Evolutionary conservation across 2,888 invertebrate genomes (phyloP).

Genomic region (Cataglyphis rosenhaueri): DNA sequence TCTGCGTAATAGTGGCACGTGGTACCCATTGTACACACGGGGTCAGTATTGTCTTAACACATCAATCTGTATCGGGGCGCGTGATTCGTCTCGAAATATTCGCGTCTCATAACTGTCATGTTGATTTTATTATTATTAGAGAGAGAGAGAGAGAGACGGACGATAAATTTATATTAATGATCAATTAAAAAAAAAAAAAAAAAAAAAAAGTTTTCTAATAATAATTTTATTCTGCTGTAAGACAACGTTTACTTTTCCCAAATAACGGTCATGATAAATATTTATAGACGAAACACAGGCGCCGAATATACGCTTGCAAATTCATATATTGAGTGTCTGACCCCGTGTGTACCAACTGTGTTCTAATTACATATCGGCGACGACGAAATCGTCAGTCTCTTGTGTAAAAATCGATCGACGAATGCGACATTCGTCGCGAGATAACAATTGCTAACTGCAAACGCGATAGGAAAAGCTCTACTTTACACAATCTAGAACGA

Average conservation of each 20-base stretch:
- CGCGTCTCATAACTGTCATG: too few relatives aligned
- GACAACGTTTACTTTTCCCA: background rate
- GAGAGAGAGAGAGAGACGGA: too few relatives aligned
- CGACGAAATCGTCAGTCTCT: slow-evolving; percentile 16
- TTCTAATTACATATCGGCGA: slow-evolving; percentile 44
- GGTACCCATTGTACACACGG: slow-evolving; percentile 31
- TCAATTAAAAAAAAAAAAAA: background rate
- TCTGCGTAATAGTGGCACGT: slow-evolving; percentile 26
- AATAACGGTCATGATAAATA: too few relatives aligned
- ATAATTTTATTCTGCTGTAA: background rate
- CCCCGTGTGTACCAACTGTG: background rate
- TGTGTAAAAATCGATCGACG: slow-evolving; percentile 2
- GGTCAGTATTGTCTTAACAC: slow-evolving; percentile 4
- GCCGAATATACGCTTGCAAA: background rate
- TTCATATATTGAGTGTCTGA: background rate
- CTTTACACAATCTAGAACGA: background rate
- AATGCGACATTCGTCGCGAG: slow-evolving; percentile 29
- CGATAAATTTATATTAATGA: background rate
- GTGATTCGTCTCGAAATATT: background rate
- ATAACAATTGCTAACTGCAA: slow-evolving; percentile 25
- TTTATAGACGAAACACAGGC: too few relatives aligned
- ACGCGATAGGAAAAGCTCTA: background rate
- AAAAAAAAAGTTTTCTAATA: background rate
- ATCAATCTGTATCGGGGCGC: background rate
- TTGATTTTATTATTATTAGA: too few relatives aligned